These are phyloP conservation scores for Garrulus glandarius DNA, from an alignment of 2,797 vertebrate species.

Conservation along the genomic window DNA sequence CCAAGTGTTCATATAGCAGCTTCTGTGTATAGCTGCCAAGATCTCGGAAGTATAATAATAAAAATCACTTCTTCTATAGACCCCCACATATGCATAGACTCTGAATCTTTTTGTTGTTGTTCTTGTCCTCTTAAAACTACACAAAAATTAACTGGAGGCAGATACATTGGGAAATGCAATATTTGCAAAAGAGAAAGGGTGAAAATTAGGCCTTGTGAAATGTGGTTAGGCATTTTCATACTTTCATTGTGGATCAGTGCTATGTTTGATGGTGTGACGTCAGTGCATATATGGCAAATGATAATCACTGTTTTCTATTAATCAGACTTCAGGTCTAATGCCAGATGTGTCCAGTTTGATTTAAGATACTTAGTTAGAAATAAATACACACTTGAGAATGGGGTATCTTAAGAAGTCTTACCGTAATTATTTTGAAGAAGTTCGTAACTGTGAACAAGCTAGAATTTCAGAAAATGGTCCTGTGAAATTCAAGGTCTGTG, in stretches of 20 bases:
- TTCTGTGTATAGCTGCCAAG: neutral
- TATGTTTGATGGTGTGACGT: neutral
- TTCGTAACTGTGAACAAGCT: neutral
- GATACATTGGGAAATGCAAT: neutral
- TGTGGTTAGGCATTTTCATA: neutral
- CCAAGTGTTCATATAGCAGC: neutral
- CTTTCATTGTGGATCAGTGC: neutral
- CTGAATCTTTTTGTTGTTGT: neutral
- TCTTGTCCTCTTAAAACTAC: neutral
- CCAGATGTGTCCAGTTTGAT: neutral
- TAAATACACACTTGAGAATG: neutral
- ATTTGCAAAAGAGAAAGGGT: neutral
- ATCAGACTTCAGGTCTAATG: neutral
- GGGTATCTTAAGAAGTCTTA: neutral
- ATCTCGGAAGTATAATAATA: neutral
- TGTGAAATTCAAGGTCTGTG: neutral
- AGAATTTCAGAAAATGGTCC: neutral
- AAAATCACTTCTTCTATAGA: neutral
- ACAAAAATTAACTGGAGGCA: neutral
- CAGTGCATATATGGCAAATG: neutral
- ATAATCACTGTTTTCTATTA: neutral
- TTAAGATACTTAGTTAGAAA: neutral
- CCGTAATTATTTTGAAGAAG: neutral
- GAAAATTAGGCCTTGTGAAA: neutral
- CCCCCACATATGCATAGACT: rapidly evolving